Evolutionary conservation across 2,888 invertebrate species (phyloP).

Genomic region (Agelastica alni): DNA sequence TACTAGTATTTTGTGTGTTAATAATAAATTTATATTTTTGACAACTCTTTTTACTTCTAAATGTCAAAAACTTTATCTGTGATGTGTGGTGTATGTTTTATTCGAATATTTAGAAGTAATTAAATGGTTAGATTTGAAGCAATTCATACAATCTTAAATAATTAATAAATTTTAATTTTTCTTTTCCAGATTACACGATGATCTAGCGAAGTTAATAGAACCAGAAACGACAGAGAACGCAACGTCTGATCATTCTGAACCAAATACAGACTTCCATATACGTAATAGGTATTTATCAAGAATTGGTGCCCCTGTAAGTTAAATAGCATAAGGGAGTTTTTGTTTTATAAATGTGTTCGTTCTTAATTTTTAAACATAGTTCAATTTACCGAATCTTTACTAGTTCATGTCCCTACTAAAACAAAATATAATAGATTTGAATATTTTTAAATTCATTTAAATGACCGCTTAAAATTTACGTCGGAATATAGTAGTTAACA

Average conservation of each 20-base stretch:
- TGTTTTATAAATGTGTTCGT: neutral
- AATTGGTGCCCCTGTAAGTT: conserved; percentile 64
- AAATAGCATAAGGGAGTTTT: conserved; percentile 1
- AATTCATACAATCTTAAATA: no score
- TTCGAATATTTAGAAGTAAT: no score
- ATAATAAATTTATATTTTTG: no score
- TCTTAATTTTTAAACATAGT: neutral
- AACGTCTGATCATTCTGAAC: conserved; percentile 49
- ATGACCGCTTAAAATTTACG: no score
- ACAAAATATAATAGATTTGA: neutral
- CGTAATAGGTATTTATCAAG: conserved; percentile 65
- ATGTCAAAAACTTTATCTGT: no score
- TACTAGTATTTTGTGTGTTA: no score
- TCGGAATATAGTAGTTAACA: no score
- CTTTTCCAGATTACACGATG: conserved; percentile 55
- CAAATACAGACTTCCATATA: conserved; percentile 63
- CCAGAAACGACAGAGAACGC: conserved; percentile 48
- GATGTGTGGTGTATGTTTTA: no score
- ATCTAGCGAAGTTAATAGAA: conserved; percentile 60
- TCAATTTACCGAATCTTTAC: no score
- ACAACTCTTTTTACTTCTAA: no score
- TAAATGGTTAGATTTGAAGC: no score
- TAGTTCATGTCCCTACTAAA: neutral
- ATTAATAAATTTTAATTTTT: neutral
- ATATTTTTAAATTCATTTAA: no score